Evolutionary conservation across 1,140 invertebrate species (phyloP), one percentile per base, ranked within the genome.

Genomic region (Cryptotermes secundus): DNA sequence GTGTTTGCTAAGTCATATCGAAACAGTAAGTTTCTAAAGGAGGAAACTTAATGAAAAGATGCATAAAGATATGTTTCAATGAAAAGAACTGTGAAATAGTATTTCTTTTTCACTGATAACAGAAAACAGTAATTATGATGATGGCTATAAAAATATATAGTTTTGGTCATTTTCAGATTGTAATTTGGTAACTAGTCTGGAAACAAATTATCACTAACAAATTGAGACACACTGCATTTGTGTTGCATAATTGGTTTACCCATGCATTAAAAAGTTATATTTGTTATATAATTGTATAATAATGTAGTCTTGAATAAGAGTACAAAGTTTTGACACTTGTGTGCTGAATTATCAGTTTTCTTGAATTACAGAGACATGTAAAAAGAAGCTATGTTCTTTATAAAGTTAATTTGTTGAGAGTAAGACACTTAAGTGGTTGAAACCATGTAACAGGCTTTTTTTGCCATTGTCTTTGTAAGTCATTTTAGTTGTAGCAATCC

Each of bases 1-100:
- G 81, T 82, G 81, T 82, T 82, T 45, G 45, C 81, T 82, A 82
- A 82, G 81, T 82, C 81, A 82, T 34, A 42, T 82, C 45, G 36
- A 72, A 72, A 31, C 31, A 26, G 14, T 72, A 72, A 72, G 59
- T 72, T 72, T 9, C 59, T 72, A 26, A 72, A 72, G 59, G 59
- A 72, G 59, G n/a, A 72, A 72, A 72, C 59, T 65, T 65, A 65
- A 65, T 59, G 19, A 59, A 59, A 59, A 59, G 53, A 24, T 59
- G 53, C 59, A n/a, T 4, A 65, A 65, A 49, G 45, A 49, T 42
- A 3, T 19, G 45, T 49, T 72, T 72, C 26, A 14, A 72, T 72
- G 16, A 49, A 72, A 72, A 59, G 6, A n/a, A 31, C 14, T 0
- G 59, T 10, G 59, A 72, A 72, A 72, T 26, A n/a, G 26, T 59